Percentiles rank a stretch among this genome's conserved stretches.
phyloP scores from a whole-genome alignment of 2,113 vertebrate species.

The Zonotrichia leucophrys region DNA sequence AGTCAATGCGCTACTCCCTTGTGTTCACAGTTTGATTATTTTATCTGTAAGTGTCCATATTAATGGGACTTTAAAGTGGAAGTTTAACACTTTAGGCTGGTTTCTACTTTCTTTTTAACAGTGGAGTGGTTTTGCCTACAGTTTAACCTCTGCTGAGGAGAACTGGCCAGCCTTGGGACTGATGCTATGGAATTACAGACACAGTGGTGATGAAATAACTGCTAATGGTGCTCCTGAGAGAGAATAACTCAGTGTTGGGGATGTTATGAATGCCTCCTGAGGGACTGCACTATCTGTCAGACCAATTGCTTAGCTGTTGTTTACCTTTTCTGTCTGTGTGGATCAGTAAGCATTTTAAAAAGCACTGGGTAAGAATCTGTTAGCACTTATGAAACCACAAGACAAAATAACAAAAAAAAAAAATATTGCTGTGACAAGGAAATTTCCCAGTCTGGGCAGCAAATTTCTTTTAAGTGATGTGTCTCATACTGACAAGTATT shows the following conservation, averaged over 20 bases:
- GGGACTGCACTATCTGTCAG: neutral
- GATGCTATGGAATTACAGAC: neutral
- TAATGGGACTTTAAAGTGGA: neutral
- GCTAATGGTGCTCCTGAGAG: neutral
- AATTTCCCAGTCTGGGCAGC: neutral
- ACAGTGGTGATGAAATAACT: neutral
- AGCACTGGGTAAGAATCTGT: neutral
- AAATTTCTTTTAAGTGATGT: neutral
- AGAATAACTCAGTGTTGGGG: neutral
- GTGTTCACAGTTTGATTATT: neutral
- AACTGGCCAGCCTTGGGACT: neutral
- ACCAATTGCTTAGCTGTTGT: neutral
- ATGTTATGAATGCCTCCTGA: neutral
- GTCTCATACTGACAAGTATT: neutral
- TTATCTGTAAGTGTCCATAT: neutral
- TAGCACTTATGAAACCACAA: neutral
- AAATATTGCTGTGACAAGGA: neutral
- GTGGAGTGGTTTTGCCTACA: neutral
- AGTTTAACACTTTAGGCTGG: neutral
- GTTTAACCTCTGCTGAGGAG: neutral
- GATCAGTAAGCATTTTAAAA: slow-evolving; percentile 22
- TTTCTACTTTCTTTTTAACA: neutral
- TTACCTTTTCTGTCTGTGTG: neutral
- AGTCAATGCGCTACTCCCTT: neutral
- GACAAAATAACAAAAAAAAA: neutral